These are phyloP conservation scores for Antechinus stuartii DNA, from an alignment of 2,113 vertebrate genomes.

Conservation along the genomic window DNA sequence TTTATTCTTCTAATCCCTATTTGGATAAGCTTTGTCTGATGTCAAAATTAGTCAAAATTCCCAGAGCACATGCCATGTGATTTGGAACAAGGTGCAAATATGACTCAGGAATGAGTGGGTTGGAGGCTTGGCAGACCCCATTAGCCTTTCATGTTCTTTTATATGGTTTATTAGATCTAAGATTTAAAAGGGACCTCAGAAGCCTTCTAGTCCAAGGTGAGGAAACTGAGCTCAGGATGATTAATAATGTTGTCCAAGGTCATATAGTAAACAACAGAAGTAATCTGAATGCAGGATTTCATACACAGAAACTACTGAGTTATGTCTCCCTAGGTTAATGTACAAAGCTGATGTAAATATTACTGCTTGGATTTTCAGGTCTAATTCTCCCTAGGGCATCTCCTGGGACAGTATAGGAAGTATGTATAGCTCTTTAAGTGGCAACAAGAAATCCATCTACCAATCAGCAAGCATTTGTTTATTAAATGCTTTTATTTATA, in stretches of 20 bases:
- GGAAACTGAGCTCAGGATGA: background rate
- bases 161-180: background rate
- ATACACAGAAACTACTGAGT: background rate
- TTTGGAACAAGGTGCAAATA: background rate
- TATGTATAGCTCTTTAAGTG: background rate
- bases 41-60: background rate
- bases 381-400: background rate
- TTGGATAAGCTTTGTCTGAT: background rate
- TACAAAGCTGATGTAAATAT: background rate
- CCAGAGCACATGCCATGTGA: background rate
- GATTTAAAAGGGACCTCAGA: background rate
- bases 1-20: background rate
- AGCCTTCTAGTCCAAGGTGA: background rate
- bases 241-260: background rate
- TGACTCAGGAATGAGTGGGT: background rate
- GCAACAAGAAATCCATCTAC: background rate
- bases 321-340: background rate
- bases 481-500: background rate
- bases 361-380: background rate
- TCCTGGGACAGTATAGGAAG: background rate
- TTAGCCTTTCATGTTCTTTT: background rate
- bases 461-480: background rate
- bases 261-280: background rate
- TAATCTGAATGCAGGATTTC: background rate
- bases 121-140: background rate